A percentile compares a stretch with the other conserved stretches of the same genome.
These are phyloP conservation scores for Drosophila melanogaster DNA, from an alignment of 1,140 invertebrate genomes.

Conservation along the genomic window DNA sequence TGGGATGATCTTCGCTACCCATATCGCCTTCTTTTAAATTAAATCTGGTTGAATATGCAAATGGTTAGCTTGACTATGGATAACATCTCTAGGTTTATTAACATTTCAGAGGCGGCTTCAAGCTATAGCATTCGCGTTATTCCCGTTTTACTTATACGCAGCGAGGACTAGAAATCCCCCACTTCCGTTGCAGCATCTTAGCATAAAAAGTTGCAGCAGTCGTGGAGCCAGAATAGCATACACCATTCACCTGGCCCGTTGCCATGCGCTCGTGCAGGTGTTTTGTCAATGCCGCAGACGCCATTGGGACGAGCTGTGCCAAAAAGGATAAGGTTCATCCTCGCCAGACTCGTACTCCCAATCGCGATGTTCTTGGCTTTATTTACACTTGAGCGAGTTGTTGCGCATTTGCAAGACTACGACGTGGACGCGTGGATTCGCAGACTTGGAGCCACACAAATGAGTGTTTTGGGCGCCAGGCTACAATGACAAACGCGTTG, in stretches of 20 bases:
- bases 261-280: slow-evolving; percentile 54
- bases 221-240: not conserved
- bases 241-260: slow-evolving; percentile 8
- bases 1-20: not conserved
- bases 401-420: slow-evolving; percentile 71
- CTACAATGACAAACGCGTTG: slow-evolving; percentile 16
- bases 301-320: slow-evolving; percentile 22
- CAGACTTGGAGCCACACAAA: slow-evolving; percentile 33
- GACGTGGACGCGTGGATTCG: slow-evolving; percentile 1
- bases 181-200: slow-evolving; percentile 22
- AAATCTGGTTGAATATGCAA: not conserved
- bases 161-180: not conserved
- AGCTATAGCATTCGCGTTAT: not conserved
- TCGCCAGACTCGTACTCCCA: slow-evolving; percentile 4
- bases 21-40: not conserved
- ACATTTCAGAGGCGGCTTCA: not conserved
- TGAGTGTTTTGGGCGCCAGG: slow-evolving; percentile 53
- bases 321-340: slow-evolving; percentile 13
- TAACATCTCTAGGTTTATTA: slow-evolving; percentile 1
- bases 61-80: not conserved
- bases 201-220: slow-evolving; percentile 25
- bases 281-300: slow-evolving; percentile 74
- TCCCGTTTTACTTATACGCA: not conserved
- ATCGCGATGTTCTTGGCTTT: slow-evolving; percentile 42
- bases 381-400: slow-evolving; percentile 83